Percentiles rank a stretch among this genome's conserved stretches.
These are phyloP conservation scores for Trachops cirrhosus DNA, from an alignment of 2,797 vertebrate species.

Conservation along the genomic window DNA sequence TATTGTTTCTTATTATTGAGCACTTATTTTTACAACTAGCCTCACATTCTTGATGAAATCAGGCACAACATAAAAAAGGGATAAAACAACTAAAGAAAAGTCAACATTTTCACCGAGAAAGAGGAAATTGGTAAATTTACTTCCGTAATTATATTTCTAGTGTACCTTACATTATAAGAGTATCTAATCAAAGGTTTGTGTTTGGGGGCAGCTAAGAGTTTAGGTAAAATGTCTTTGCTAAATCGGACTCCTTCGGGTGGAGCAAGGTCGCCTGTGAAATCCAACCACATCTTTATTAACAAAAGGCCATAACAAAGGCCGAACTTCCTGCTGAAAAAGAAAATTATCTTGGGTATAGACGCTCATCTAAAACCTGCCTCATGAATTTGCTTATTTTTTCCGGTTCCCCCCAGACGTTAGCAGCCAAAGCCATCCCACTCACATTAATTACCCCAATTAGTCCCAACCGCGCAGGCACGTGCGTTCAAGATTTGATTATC, in stretches of 20 bases:
- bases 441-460: slow-evolving; percentile 70
- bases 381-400: slow-evolving; percentile 58
- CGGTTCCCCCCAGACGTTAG: slow-evolving; percentile 54
- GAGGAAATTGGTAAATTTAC: not conserved
- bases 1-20: not conserved
- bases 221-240: slow-evolving; percentile 38
- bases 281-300: slow-evolving; percentile 49
- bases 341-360: not conserved
- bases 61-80: not conserved
- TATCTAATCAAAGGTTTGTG: not conserved
- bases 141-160: not conserved
- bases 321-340: slow-evolving; percentile 25
- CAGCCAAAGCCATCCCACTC: slow-evolving; percentile 31
- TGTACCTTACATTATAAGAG: not conserved
- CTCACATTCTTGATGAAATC: not conserved
- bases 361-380: slow-evolving; percentile 54
- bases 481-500: slow-evolving; percentile 53
- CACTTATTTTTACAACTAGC: not conserved
- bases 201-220: slow-evolving; percentile 14
- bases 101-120: not conserved
- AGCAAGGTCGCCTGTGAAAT: slow-evolving; percentile 41
- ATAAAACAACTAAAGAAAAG: not conserved
- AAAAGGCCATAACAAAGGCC: slow-evolving; percentile 12
- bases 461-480: not conserved
- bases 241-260: not conserved